Evolutionary conservation across 2,888 invertebrate species (phyloP), one percentile per base, ranked within the genome.

Genomic region (Schrankia costaestrigalis): DNA sequence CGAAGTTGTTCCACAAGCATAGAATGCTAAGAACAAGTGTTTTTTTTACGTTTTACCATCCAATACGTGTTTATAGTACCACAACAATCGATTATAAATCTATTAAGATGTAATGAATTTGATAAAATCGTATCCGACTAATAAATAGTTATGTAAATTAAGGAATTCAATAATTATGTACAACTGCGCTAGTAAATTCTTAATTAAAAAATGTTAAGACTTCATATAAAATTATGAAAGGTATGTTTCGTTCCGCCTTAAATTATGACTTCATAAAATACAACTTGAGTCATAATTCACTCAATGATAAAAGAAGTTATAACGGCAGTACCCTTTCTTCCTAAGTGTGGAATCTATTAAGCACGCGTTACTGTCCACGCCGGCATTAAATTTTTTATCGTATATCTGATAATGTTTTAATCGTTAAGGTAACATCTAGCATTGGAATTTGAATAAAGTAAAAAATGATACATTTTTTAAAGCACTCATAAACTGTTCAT

Each of bases 231-330:
- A 68, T 56, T 61, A 65, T 58, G 46, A 50, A 48, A 46, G 42
- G 56, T 43, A 41, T 56, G 43, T 75, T 82, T 79, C 76, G 82
- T 82, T 81, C 74, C 78, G 56, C 65, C 56, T 46, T 56, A 79
- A 79, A 65, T 81, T 77, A 85, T 78, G 71, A 72, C 78, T 77
- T 78, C 67, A 81, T 83, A 79, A 77, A 82, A 81, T 54, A 56
- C 61, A 60, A 73, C 59, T 54, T 62, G 50, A 49, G 51, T 56
- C 75, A 67, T 84, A 79, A 70, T 63, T 82, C 74, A 79, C 50
- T 45, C 31, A 39, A 59, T 71, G 64, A 72, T 78, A 79, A 83
- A 78, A 67, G 76, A 64, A 63, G 57, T 59, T 56, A 63, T 67
- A 74, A 77, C 74, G 63, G 60, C 46, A 47, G 54, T 56, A 49